Base-by-base conservation (phyloP, 2,113 vertebrate genomes). In the Aix galericulata region DNA sequence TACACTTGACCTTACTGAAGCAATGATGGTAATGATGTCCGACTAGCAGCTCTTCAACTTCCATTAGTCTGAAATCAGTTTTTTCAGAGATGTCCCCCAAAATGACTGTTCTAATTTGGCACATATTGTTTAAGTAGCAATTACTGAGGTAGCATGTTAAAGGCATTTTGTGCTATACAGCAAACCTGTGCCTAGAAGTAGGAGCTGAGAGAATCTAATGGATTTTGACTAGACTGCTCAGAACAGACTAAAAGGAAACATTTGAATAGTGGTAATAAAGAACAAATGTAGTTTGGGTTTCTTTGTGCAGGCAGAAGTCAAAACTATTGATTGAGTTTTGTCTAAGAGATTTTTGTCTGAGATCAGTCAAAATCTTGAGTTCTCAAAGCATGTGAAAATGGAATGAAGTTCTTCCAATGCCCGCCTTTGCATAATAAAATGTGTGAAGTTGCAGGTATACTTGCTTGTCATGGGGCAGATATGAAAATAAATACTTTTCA, bases 1-100 rank as follows among this genome's bases (percentile, higher is more conserved):
- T 89, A 94, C 82, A 69, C 76, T 53, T 85, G 58, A 55, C 31
- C 78, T 44, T 80, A 85, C 69, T 89, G 84, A 73, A 85, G 71
- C 66, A 89, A 42, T 50, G 88, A 66, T 58, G 72, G n/a, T 73
- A 92, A 82, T 1, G 7, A 52, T 73, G 48, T 73, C 77, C 31
- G 80, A 26, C 56, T 46, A 79, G 74, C 38, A 79, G 53, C 50
- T 88, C 81, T 86, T 95, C 91, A 71, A 71, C 27, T 92, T 77
- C 77, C 64, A 76, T 96, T 95, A 95, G 64, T 29, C 68, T 94
- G 81, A 76, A 87, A 94, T 40, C 38, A 88, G 18, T 96, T 96
- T 95, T 44, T 87, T 91, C 64, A 82, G 67, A 0, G 0, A 50
- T 74, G 67, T 82, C 31, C 77, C 86, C 62, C 14, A 88, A 93